These are phyloP conservation scores for Melinaea marsaeus DNA, from an alignment of 2,888 invertebrate genomes.

Conservation along the genomic window DNA sequence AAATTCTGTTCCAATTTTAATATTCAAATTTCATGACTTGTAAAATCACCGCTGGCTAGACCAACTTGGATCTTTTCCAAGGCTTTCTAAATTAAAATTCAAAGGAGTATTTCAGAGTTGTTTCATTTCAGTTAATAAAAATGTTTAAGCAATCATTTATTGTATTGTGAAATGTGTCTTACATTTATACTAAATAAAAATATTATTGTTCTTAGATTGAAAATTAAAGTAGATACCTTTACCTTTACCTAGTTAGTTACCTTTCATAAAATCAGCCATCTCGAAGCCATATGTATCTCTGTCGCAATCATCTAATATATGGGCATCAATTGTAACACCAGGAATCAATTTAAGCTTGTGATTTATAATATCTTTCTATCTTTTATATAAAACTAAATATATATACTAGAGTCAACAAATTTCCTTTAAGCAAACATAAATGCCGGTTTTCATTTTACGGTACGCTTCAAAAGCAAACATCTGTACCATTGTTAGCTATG, in stretches of 20 bases:
- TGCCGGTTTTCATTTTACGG: neutral
- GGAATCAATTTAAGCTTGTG: slow-evolving; percentile 81
- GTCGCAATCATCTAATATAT: slow-evolving; percentile 96
- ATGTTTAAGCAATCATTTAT: too few species aligned
- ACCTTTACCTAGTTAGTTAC: slow-evolving; percentile 66
- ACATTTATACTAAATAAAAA: too few species aligned
- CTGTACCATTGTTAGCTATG: neutral
- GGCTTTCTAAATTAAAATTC: slow-evolving; percentile 1
- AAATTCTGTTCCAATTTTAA: slow-evolving; percentile 1
- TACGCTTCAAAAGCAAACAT: neutral
- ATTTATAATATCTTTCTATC: slow-evolving; percentile 82
- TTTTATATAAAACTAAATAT: neutral
- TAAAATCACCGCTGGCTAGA: neutral
- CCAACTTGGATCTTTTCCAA: slow-evolving; percentile 3
- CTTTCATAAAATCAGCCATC: slow-evolving; percentile 98
- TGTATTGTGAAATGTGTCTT: too few species aligned
- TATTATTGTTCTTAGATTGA: too few species aligned
- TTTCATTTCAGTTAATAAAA: neutral
- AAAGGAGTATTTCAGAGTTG: neutral
- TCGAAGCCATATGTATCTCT: slow-evolving; percentile 96
- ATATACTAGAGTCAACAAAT: neutral
- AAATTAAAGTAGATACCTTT: too few species aligned
- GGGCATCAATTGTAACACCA: slow-evolving; percentile 89
- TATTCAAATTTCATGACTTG: neutral
- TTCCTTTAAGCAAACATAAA: neutral